Evolutionary conservation across 2,113 vertebrate genomes (phyloP), one percentile per base, ranked within the genome.

Genomic region (Nyctibius bracteatus): DNA sequence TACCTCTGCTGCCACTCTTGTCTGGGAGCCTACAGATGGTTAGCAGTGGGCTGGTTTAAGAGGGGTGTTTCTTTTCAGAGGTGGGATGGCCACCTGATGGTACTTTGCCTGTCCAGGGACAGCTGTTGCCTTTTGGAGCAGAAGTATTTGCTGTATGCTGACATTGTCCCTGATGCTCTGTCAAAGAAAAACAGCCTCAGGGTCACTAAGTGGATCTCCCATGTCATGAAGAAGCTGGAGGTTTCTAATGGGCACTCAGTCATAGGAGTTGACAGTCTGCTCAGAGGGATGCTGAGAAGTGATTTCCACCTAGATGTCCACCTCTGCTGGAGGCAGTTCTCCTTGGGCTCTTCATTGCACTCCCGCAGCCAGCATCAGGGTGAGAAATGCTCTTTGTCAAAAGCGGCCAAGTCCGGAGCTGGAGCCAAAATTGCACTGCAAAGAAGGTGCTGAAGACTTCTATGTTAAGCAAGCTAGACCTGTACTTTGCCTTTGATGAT

Each of bases 361-460:
- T 88, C 16, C 75, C 14, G 37, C 28, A 77, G 28, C 8, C 28
- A 68, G 54, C 41, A 54, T 57, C n/a, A 49, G 28, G 6, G 30
- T 57, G 49, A 72, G 52, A 88, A 90, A 47, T 44, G 6, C 5
- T 46, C 12, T 13, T 37, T 88, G 28, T 63, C 47, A 58, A 30
- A 8, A 63, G n/a, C 0, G 0, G 16, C 20, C 44, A 51, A 47
- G 30, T 67, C 52, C 16, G 12, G 18, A 71, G 33, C 35, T 72
- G 31, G 0, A 2, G 28, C 47, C 47, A 87, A 78, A 87, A 23
- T 12, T 74, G 55, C 13, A 6, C 37, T 58, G 51, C 28, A n/a
- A 11, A 39, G 28, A 58, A 33, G 11, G 5, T 54, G 31, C 55
- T 39, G 37, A 49, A 81, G 19, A 37, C 28, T 44, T 28, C 44